A percentile compares a stretch with the other conserved stretches of the same genome.
Conservation (phyloP, 2,113 vertebrate genomes). For the Oplegnathus fasciatus region DNA sequence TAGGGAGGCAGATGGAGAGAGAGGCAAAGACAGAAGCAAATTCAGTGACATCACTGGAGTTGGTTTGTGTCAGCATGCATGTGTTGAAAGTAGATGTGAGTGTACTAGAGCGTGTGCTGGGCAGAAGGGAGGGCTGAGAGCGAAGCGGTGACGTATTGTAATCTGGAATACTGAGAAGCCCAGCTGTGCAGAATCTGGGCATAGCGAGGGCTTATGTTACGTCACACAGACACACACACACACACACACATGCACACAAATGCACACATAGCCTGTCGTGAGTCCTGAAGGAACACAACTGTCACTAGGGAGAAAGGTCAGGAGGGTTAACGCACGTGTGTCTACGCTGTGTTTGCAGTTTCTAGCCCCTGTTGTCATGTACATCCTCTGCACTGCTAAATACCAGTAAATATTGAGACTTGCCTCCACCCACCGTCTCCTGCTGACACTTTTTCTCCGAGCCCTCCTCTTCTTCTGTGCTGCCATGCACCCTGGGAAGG, state of each 20-base stretch:
- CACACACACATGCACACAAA: conserved; percentile 32
- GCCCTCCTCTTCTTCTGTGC: conserved; percentile 34
- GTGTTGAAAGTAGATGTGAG: conserved; percentile 73
- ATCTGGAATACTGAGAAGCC: conserved; percentile 85
- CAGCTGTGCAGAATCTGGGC: conserved; percentile 84
- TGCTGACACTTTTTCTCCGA: conserved; percentile 15
- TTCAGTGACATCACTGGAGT: conserved; percentile 76
- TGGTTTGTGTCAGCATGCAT: conserved; percentile 72
- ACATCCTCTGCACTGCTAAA: conserved; percentile 25
- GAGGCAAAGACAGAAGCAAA: conserved; percentile 48
- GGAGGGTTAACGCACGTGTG: conserved; percentile 49
- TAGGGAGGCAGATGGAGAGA: conserved; percentile 64
- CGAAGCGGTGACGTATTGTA: conserved; percentile 81
- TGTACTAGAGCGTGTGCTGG: conserved; percentile 66
- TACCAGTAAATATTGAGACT: conserved; percentile 35
- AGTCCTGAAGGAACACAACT: conserved; percentile 72
- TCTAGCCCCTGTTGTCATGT: conserved; percentile 13
- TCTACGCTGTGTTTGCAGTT: not conserved
- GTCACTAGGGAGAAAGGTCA: conserved; percentile 63
- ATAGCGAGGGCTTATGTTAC: conserved; percentile 81
- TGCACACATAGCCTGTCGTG: conserved; percentile 54
- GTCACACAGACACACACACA: conserved; percentile 64
- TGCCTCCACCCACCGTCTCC: conserved; percentile 22
- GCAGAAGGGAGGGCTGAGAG: conserved; percentile 60
- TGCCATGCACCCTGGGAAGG: conserved; percentile 60